A percentile compares a stretch with the other conserved stretches of the same genome.
Evolutionary conservation across 2,888 invertebrate genomes (phyloP).

Genomic region (Stenolophus ochropezus): DNA sequence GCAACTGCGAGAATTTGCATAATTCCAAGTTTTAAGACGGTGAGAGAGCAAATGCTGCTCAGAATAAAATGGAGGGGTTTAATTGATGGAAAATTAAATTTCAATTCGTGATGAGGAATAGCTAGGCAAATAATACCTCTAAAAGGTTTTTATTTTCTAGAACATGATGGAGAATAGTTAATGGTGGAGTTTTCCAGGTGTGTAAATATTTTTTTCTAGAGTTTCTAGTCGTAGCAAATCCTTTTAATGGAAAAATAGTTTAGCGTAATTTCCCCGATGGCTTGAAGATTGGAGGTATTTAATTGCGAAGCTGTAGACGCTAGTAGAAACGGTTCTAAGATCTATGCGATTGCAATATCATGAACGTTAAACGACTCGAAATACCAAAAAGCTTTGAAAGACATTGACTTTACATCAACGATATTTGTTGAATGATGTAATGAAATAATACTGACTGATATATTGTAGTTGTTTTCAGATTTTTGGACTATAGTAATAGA

Average conservation of each 20-base stretch:
- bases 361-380: background rate
- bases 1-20: conserved; percentile 56
- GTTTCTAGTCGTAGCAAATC: conserved; percentile 1
- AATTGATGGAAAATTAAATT: conserved; percentile 31
- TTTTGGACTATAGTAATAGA: too few relatives aligned
- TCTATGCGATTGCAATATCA: background rate
- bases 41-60: conserved; percentile 24
- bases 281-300: conserved; percentile 44
- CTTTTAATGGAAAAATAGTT: conserved; percentile 48
- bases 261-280: conserved; percentile 41
- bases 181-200: conserved; percentile 27
- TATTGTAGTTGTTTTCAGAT: too few relatives aligned
- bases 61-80: conserved; percentile 46
- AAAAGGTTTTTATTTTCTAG: conserved; percentile 3
- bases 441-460: too few relatives aligned
- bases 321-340: background rate
- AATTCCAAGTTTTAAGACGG: conserved; percentile 58
- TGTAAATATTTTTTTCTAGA: conserved; percentile 24
- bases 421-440: background rate
- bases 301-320: conserved; percentile 40
- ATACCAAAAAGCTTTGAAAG: background rate
- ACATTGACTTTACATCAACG: background rate
- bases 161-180: conserved; percentile 4
- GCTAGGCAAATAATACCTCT: conserved; percentile 7
- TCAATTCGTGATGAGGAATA: conserved; percentile 20